These are phyloP conservation scores for Schizopygopsis malacanthus DNA, from an alignment of 2,797 vertebrate species.

Conservation along the genomic window DNA sequence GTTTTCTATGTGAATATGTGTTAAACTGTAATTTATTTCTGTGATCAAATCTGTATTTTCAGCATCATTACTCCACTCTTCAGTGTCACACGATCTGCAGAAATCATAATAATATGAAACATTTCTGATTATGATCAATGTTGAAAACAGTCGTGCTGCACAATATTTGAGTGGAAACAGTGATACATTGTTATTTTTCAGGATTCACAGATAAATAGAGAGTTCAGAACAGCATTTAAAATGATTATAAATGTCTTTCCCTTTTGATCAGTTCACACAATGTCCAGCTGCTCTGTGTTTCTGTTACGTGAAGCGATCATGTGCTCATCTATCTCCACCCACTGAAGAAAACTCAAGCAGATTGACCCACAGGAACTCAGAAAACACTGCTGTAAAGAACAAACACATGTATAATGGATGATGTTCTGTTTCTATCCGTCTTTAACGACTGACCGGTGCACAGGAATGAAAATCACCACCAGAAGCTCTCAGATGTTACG, in stretches of 20 bases:
- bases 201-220: too few species aligned
- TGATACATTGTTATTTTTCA: too few species aligned
- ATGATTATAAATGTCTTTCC: neutral
- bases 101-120: too few species aligned
- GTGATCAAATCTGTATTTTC: neutral
- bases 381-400: constrained; percentile 22
- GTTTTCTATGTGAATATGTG: neutral
- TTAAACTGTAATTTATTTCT: neutral
- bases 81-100: neutral
- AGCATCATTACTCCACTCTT: neutral
- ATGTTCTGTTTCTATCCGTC: constrained; percentile 12
- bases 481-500: neutral
- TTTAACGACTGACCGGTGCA: neutral
- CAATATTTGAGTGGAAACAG: too few species aligned
- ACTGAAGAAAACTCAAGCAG: constrained; percentile 10
- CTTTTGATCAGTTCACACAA: neutral
- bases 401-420: constrained; percentile 13
- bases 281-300: neutral
- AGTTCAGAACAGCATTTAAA: too few species aligned
- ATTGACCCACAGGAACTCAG: neutral
- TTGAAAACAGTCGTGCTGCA: neutral
- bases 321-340: constrained; percentile 40
- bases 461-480: neutral
- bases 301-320: neutral
- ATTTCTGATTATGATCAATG: neutral